Evolutionary conservation across 2,797 vertebrate genomes (phyloP), one percentile per base, ranked within the genome.

Genomic region (Cossypha polioptera): DNA sequence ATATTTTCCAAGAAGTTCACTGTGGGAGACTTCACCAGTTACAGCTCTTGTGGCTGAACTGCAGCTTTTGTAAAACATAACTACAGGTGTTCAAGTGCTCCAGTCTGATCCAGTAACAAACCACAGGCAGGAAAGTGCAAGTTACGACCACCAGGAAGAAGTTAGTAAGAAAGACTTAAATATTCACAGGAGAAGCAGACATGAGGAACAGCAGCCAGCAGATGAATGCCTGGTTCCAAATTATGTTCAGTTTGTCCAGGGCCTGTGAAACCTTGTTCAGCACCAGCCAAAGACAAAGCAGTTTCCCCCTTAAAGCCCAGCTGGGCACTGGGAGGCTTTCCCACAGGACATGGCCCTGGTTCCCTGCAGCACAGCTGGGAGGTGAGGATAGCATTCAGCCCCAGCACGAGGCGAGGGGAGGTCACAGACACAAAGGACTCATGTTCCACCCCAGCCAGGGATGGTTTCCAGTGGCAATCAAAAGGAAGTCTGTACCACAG

Each of bases 351-450:
- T 95, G 96, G 38, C 38, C 13, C 38, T 38, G 38, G 95, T 93
- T 55, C 85, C 75, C 28, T 75, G 67, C 15, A 35, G 54, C 86
- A 83, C 33, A 89, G 93, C 97, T 98, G 97, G 86, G 77, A 95
- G 67, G 40, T 92, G 51, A 83, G 96, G 96, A 98, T 97, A 96
- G 79, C 90, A 96, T 96, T 97, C 93, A 97, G 48, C 48, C 87
- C 86, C 86, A 93, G 78, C 65, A 82, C 77, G 95, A 90, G 71
- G 88, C 6, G 4, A 58, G 82, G 66, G 29, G 58, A 51, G 18
- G 63, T 58, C 65, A 36, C 92, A 75, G 86, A 92, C 73, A 94
- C 21, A 94, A 79, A 94, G 19, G 57, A 92, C 48, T 84, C 29
- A 16, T 11, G 66, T 65, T 72, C 90, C 53, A 22, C 8, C 5